Evolutionary conservation across 37 sponge, comb jelly and placozoan genomes (phyloP), one percentile per base, ranked within the genome.

Genomic region (Ephydatia muelleri): DNA sequence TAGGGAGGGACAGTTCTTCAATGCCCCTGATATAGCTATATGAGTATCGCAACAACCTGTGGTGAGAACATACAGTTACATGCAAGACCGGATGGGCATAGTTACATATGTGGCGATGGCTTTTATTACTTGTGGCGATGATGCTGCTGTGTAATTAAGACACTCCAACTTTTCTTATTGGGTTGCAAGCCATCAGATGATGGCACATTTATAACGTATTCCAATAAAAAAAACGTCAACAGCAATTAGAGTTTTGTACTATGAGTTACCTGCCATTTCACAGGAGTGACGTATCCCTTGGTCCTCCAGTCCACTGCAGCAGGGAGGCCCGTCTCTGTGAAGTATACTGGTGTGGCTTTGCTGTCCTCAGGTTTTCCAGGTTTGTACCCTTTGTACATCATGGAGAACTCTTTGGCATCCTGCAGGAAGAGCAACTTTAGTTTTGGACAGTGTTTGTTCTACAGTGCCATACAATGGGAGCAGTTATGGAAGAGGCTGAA

Each of bases 281-380:
- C 80, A 6, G 28, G 37, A 14, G 92, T 94, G 31, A 94, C 94
- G 11, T 78, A 83, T 57, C 87, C 88, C 80, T 88, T 85, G 47
- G 89, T 91, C 68, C 94, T 67, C 94, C 94, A 94, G 86, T 94
- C 94, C 79, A 91, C 89, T 48, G 88, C 69, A 36, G 57, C 84
- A 16, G 94, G 94, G 27, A 91, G 64, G 33, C 2, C 29, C 21
- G 25, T n/a, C 12, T 74, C 65, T 67, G 74, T 74, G 39, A 83
- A 83, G 23, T 73, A 75, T 19, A 75, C 66, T 31, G 74, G 65
- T 33, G 66, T 83, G 64, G 74, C 75, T 35, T 83, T 83, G 84
- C 74, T 75, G 13, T 65, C 29, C 14, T 34, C n/a, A 0, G 75
- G 66, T 21, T 83, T 83, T n/a, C 29, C 77, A 23, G 33, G 67